Base-by-base conservation (phyloP, 1,140 invertebrate genomes). In the Drosophila kanapiae region DNA sequence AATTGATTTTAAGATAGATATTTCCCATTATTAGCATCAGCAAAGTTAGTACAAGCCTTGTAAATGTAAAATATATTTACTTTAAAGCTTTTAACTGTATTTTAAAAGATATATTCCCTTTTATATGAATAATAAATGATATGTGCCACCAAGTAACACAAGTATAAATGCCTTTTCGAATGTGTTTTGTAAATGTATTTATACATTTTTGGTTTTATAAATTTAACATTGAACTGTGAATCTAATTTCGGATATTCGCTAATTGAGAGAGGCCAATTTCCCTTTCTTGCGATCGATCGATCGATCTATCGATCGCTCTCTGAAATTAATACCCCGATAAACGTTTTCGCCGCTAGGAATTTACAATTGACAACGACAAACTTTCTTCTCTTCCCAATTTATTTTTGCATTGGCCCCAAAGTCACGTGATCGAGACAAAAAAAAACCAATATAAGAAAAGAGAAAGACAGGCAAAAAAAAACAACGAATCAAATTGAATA, bases 361-460 rank as follows among this genome's bases (percentile, higher is more conserved):
- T 54, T 54, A 6, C 60, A 42, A 33, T 37, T 54, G 7, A 43
- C n/a, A 23, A 27, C 13, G 27, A n/a, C 43, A 56, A 54, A 49
- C 33, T 59, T 45, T 67, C 43, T 75, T 40, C 45, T 49, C 10
- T 68, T 54, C 13, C 31, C 58, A 63, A 63, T 67, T 67, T 67
- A 67, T 62, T 63, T 67, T 67, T 63, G 33, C 63, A 37, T 31
- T 61, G 42, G 54, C 54, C 54, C 6, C 14, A 61, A 18, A 11
- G 63, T 67, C 63, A 67, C 63, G 63, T 67, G 63, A 62, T 62
- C 31, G 31, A 29, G 29, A 49, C 29, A 48, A 45, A 11, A 6
- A 18, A 45, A 43, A 10, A 45, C 16, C 4, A 11, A 45, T 18
- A 18, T 45, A 10, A 16, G 9, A 16, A 43, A 6, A 23, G 6